Evolutionary conservation across 1,140 invertebrate species (phyloP).

Genomic region (Micrasema longulum): DNA sequence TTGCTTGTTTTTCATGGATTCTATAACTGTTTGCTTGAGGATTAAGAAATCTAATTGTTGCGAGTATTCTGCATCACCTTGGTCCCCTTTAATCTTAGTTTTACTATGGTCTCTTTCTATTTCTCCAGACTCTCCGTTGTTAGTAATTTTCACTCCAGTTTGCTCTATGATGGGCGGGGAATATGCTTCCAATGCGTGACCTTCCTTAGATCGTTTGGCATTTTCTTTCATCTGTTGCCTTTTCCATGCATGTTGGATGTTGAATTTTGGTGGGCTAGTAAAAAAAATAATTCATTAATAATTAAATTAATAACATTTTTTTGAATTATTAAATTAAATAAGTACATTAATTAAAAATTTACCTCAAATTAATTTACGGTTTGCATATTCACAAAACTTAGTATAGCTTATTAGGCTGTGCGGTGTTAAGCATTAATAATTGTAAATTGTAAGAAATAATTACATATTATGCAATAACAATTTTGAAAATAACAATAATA

Average conservation of each 20-base stretch:
- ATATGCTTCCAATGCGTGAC: constrained; percentile 60
- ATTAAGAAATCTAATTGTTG: constrained; percentile 33
- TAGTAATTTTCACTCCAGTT: constrained; percentile 58
- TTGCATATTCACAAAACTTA: no score
- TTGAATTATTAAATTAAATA: no score
- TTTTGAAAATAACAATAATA: no score
- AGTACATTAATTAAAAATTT: no score
- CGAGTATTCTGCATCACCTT: constrained; percentile 35
- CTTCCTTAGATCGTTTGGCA: constrained; percentile 14
- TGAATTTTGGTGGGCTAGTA: constrained; percentile 63
- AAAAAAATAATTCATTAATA: constrained; percentile 21
- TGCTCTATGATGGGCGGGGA: constrained; percentile 59
- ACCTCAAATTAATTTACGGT: no score
- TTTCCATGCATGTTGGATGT: constrained; percentile 64
- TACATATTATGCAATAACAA: no score
- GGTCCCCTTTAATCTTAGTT: constrained; percentile 41
- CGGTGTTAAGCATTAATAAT: no score
- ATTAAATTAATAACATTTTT: no score
- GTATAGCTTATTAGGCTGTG: no score
- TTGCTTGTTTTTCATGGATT: constrained; percentile 14
- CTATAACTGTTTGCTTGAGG: not conserved
- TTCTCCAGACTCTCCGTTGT: constrained; percentile 57
- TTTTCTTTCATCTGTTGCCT: constrained; percentile 61
- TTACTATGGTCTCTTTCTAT: constrained; percentile 22
- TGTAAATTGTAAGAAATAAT: no score